Conservation (phyloP, 2,797 vertebrate species). For the Pseudotriccus pelzelni region DNA sequence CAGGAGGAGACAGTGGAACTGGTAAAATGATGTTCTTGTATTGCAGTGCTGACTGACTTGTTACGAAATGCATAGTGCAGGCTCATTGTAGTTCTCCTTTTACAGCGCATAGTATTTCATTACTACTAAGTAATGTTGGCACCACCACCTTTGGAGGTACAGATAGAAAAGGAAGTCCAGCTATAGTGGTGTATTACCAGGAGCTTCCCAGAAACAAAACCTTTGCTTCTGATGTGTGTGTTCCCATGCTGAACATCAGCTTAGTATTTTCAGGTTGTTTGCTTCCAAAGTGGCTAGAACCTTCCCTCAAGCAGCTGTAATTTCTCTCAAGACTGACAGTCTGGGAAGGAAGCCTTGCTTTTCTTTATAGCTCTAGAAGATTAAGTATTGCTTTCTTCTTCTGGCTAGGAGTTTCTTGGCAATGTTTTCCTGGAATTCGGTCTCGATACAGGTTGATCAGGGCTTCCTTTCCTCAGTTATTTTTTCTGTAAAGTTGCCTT, state of each 20-base stretch:
- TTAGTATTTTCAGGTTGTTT: slow-evolving; percentile 23
- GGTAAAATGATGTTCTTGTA: neutral
- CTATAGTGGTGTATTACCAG: neutral
- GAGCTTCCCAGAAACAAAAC: slow-evolving; percentile 22
- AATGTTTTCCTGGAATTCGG: neutral
- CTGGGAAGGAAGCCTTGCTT: neutral
- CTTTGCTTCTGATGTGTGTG: neutral
- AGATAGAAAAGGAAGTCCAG: neutral
- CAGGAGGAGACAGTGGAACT: rapidly evolving
- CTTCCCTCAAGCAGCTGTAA: slow-evolving; percentile 5
- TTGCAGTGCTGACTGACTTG: neutral
- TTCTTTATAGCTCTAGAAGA: neutral
- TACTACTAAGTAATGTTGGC: neutral
- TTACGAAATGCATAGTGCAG: neutral
- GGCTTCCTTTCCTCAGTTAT: neutral
- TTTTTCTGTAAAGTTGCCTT: neutral
- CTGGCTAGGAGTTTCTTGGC: neutral
- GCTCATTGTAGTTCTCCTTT: neutral
- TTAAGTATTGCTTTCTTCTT: neutral
- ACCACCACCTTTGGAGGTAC: neutral
- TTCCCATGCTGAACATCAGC: neutral
- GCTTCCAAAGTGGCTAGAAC: slow-evolving; percentile 17
- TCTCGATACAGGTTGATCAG: slow-evolving; percentile 13
- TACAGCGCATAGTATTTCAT: neutral
- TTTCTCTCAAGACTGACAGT: neutral